Evolutionary conservation across 37 sponge, comb jelly and placozoan genomes (phyloP).

Genomic region (Diacarnus erythraeanus): DNA sequence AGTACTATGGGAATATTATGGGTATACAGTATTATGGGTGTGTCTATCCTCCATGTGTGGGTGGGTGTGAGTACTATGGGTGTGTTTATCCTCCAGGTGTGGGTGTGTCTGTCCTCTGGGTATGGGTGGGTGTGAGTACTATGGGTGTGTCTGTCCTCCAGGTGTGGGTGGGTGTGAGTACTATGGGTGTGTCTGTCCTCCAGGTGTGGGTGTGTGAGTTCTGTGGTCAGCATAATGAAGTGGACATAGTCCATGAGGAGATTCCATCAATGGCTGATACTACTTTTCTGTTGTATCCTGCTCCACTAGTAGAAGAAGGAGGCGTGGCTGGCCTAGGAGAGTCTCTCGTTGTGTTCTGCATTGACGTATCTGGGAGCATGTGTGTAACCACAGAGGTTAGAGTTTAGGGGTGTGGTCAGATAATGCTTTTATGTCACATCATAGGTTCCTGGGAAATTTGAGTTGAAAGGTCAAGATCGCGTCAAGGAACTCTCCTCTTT

Average conservation of each 20-base stretch:
- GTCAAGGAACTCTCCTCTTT: conserved; percentile 16
- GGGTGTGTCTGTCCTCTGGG: no score
- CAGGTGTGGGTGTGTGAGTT: conserved; percentile 90
- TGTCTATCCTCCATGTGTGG: no score
- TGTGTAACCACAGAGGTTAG: conserved; percentile 88
- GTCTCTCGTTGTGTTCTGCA: conserved; percentile 75
- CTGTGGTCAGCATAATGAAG: conserved; percentile 70
- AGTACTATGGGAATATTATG: no score
- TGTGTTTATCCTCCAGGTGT: no score
- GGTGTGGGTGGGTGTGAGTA: conserved; percentile 65
- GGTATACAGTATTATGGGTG: no score
- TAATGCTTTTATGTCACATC: not conserved
- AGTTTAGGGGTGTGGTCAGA: no score
- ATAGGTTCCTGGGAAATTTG: conserved; percentile 71
- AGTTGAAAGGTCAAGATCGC: conserved; percentile 58
- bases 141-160: conserved; percentile 15
- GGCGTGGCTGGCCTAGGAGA: conserved; percentile 34
- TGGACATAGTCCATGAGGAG: conserved; percentile 80
- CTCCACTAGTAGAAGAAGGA: conserved; percentile 26
- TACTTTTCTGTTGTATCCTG: conserved; percentile 67
- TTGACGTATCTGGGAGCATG: conserved; percentile 91
- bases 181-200: not conserved
- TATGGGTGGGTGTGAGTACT: no score
- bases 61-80: no score
- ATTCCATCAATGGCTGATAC: conserved; percentile 72